Percentiles rank a stretch among this genome's conserved stretches.
Evolutionary conservation across 2,113 vertebrate species (phyloP).

Genomic region (Corythornis madagascariensis): DNA sequence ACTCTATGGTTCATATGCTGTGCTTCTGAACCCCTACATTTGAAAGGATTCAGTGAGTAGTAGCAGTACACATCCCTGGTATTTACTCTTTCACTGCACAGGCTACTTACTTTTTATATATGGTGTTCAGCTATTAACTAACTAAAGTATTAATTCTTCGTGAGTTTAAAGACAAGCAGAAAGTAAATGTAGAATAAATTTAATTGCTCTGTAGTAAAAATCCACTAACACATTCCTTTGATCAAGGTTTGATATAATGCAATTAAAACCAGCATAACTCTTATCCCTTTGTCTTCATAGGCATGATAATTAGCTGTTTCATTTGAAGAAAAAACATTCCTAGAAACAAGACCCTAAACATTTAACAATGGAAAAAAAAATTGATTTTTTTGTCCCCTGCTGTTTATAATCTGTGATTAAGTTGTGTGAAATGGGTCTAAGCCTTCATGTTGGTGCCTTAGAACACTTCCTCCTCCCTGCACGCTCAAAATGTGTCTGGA

Average conservation of each 20-base stretch:
- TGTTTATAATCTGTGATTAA: slow-evolving; percentile 54
- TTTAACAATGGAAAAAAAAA: neutral
- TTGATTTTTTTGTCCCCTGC: slow-evolving; percentile 27
- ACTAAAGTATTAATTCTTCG: neutral
- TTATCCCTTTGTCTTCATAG: slow-evolving; percentile 27
- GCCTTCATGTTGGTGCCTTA: neutral
- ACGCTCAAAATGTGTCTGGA: neutral
- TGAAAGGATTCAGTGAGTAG: neutral
- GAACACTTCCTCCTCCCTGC: neutral
- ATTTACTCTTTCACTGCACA: neutral
- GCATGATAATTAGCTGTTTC: slow-evolving; percentile 4
- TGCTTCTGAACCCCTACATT: neutral
- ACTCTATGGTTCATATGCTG: accelerated
- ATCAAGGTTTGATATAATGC: neutral
- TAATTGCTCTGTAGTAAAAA: neutral
- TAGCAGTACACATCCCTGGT: neutral
- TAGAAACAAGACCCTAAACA: neutral
- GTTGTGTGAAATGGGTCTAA: slow-evolving; percentile 53
- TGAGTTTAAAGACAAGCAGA: neutral
- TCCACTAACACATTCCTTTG: neutral
- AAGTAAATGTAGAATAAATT: neutral
- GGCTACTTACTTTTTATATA: neutral
- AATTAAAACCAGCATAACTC: slow-evolving; percentile 25
- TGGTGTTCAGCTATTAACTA: neutral
- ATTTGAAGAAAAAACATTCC: neutral